phyloP scores from a whole-genome alignment of 2,888 invertebrate genomes.

The Stenolophus ochropezus region DNA sequence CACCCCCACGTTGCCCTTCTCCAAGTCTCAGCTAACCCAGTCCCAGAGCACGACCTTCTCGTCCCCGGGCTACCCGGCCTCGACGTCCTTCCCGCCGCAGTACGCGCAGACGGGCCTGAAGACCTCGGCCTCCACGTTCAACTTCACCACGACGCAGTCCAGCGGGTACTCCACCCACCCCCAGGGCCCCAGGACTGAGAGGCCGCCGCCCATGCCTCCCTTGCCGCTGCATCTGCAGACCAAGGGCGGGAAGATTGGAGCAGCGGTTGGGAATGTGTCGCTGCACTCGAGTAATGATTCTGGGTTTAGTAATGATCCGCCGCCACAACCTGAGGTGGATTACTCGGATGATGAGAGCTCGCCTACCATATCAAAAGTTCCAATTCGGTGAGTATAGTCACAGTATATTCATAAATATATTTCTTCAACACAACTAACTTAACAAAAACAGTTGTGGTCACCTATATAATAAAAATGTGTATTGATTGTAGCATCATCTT shows the following conservation, averaged over 20 bases:
- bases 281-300: constrained; percentile 94
- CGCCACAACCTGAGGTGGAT: constrained; percentile 91
- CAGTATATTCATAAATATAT: no score
- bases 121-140: constrained; percentile 76
- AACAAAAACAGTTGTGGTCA: no score
- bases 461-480: no score
- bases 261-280: constrained; percentile 82
- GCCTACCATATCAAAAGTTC: constrained; percentile 75
- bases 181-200: constrained; percentile 69
- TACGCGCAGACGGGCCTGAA: constrained; percentile 75
- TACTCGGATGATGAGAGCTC: constrained; percentile 92
- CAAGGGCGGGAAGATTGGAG: constrained; percentile 70
- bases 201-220: constrained; percentile 70
- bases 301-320: constrained; percentile 92
- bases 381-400: constrained; percentile 73
- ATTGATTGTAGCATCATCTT: no score
- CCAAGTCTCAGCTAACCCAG: constrained; percentile 68
- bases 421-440: no score
- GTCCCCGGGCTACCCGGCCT: constrained; percentile 63
- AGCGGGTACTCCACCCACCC: constrained; percentile 71
- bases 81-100: constrained; percentile 68
- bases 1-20: constrained; percentile 74
- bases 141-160: constrained; percentile 72
- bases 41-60: constrained; percentile 78
- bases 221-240: constrained; percentile 70